Base-by-base conservation (phyloP, 2,113 vertebrate genomes). In the Bujurquina vittata region DNA sequence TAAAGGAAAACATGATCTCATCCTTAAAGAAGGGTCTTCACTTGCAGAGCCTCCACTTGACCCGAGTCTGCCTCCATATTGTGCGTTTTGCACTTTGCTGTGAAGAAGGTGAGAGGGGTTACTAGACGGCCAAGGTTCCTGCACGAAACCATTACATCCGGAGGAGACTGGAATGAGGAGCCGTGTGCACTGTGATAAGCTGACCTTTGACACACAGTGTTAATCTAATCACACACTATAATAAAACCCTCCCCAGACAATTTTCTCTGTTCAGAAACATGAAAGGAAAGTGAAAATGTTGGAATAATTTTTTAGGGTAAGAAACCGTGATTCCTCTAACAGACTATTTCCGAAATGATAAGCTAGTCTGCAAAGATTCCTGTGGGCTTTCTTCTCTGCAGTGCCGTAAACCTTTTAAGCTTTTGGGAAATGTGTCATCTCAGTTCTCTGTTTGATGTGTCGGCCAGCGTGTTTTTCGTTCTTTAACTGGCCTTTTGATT, bases 171-270 rank as follows among this genome's bases (percentile, higher is more conserved):
- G 73, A 62, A 17, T 49, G 62, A 89, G 33, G 57, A 79, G 22
- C 69, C 6, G 2, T 65, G n/a, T 5, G 3, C 58, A 84, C 65
- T 49, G 77, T 73, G 83, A 87, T 79, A 74, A 74, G 26, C 23
- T 80, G 84, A 89, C 87, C 91, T 89, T 78, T 93, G 84, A 83
- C 88, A 61, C 58, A 3, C 5, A 1, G 23, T 46, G 55, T 77
- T 89, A 69, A 87, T 91, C 83, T 91, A 76, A 85, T 88, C 61
- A 79, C 76, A 73, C 40, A 31, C 57, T 37, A 31, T 55, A 40
- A 46, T 72, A 75, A 75, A 59, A 76, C n/a, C 58, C 77, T 74
- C 79, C 60, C 1, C 37, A 73, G 60, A 43, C 33, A 83, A 80
- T 33, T 84, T 75, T 59, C 43, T 81, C 76, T 52, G 80, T 81